Evolutionary conservation across 2,797 vertebrate species (phyloP).

Genomic region (Anniella stebbinsi): DNA sequence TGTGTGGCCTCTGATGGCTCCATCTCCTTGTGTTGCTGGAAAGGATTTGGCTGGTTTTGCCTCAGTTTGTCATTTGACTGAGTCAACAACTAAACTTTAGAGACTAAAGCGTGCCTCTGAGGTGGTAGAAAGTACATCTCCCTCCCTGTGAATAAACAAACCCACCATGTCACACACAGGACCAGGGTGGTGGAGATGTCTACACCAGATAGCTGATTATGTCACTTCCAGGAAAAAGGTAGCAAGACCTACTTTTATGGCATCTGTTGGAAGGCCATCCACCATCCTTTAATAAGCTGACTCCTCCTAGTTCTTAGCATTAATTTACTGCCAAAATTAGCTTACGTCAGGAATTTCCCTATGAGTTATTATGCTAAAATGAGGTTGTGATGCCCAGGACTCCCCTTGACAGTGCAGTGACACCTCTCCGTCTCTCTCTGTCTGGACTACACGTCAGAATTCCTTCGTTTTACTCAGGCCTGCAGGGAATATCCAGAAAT

Average conservation of each 20-base stretch:
- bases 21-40: background rate
- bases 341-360: background rate
- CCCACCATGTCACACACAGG: background rate
- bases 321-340: background rate
- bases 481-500: conserved; percentile 43
- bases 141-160: background rate
- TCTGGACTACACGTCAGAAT: background rate
- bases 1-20: background rate
- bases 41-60: background rate
- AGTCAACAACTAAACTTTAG: background rate
- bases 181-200: background rate
- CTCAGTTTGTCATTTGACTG: too few relatives aligned
- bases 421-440: background rate
- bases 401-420: background rate
- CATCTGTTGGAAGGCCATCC: background rate
- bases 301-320: background rate
- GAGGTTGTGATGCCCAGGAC: background rate
- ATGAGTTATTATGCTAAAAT: background rate
- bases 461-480: background rate
- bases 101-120: background rate
- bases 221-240: background rate
- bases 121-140: background rate
- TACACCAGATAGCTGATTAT: background rate
- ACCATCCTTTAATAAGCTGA: background rate
- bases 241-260: background rate